phyloP scores from a whole-genome alignment of 53 echinoderm and acorn worm species.

The Luidia sarsii region DNA sequence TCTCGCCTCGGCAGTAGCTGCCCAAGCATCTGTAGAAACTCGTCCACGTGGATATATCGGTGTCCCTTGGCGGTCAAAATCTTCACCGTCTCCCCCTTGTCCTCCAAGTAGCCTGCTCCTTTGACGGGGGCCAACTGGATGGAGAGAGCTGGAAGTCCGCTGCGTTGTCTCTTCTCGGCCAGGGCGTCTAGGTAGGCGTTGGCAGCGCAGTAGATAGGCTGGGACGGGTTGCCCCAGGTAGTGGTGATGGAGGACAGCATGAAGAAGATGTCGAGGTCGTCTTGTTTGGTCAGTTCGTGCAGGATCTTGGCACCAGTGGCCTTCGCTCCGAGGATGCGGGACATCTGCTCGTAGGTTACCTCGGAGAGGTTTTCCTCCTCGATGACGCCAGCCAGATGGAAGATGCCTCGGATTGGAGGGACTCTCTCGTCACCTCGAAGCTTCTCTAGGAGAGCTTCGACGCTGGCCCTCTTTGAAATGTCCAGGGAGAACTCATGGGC shows the following conservation, averaged over 20 bases:
- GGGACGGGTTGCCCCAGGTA: conserved; percentile 78
- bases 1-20: conserved; percentile 64
- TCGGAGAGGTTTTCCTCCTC: conserved; percentile 68
- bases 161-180: conserved; percentile 58
- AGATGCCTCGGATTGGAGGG: conserved; percentile 71
- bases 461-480: conserved; percentile 27
- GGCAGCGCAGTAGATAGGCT: conserved; percentile 68
- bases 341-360: conserved; percentile 45
- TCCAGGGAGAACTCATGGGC: conserved; percentile 63
- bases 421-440: conserved; percentile 43
- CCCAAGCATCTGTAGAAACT: conserved; percentile 76
- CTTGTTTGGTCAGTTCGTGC: conserved; percentile 56
- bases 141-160: conserved; percentile 73
- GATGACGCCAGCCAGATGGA: conserved; percentile 75
- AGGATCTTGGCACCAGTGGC: conserved; percentile 56
- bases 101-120: conserved; percentile 61
- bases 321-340: conserved; percentile 57
- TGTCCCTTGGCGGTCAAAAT: conserved; percentile 50
- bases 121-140: conserved; percentile 67
- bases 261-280: conserved; percentile 79
- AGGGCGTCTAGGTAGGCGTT: conserved; percentile 70
- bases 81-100: conserved; percentile 53
- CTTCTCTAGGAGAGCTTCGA: conserved; percentile 30
- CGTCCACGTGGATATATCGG: conserved; percentile 77
- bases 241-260: conserved; percentile 71